phyloP scores from a whole-genome alignment of 2,797 vertebrate species.

The Gobionotothen gibberifrons region DNA sequence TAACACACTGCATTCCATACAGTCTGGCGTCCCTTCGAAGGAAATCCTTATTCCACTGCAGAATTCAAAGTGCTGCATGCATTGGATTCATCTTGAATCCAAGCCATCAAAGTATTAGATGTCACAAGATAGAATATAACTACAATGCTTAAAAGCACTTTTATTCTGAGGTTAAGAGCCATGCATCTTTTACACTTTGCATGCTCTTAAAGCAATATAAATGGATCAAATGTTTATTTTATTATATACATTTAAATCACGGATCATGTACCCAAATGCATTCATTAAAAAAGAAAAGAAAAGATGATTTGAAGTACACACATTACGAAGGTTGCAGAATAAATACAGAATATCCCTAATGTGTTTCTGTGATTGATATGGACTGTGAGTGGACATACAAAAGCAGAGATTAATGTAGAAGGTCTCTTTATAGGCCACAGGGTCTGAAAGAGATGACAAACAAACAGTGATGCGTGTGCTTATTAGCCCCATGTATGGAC shows the following conservation, averaged over 20 bases:
- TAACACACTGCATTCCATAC: neutral
- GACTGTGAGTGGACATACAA: conserved; percentile 19
- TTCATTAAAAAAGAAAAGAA: too few species aligned
- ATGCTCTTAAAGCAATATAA: neutral
- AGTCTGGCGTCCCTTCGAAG: neutral
- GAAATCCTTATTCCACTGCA: neutral
- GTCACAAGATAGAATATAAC: neutral
- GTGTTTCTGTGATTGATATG: conserved; percentile 15
- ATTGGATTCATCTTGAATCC: conserved; percentile 1
- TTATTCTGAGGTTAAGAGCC: neutral
- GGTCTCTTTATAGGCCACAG: conserved; percentile 15
- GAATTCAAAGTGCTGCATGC: neutral
- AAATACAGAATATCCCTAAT: conserved; percentile 20
- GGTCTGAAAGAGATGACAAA: conserved; percentile 39
- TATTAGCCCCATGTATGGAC: conserved; percentile 25
- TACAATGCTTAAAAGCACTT: neutral
- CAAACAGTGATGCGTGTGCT: conserved; percentile 29
- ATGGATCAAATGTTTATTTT: neutral
- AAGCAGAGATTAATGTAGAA: conserved; percentile 16
- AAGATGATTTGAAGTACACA: neutral
- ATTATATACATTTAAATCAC: too few species aligned
- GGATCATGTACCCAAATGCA: too few species aligned
- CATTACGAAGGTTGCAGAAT: conserved; percentile 4
- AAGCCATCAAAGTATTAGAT: neutral
- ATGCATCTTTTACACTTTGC: neutral